Base-by-base conservation (phyloP, 1,140 invertebrate species). In the Rhopalosiphum padi region DNA sequence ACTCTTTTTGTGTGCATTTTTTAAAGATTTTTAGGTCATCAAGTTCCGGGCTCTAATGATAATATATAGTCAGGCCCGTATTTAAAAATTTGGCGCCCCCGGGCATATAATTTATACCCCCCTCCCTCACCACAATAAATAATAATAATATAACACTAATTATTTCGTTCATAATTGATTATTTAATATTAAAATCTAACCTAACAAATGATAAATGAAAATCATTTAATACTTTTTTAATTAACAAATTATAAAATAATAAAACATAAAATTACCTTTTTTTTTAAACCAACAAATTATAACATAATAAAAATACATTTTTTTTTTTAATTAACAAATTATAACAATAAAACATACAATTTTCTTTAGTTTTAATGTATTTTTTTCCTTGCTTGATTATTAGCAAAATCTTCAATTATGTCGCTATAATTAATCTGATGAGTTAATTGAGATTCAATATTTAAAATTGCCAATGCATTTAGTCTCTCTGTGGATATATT, bases 301-400 rank as follows among this genome's bases (percentile, higher is more conserved):
- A 77, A 77, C 68, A 77, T 51, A 77, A 77, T 77, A n/a, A 77
- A 77, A 46, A 46, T 7, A 46, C 43, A 46, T n/a, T 46, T 46
- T 25, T 77, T 30, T 83, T 83, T 83, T 83, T 25, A 83, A 30
- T 6, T 83, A 41, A 83, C 25, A 83, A 83, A 83, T 83, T 83
- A 83, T 18, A 25, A 77, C 30, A 77, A 77, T 77, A 77, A 77
- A 83, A 83, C 21, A 83, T 25, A 83, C 35, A 37, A 41, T 37
- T 37, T 37, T 77, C 11, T 77, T 77, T 83, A n/a, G 25, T 83
- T 83, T 83, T 83, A 83, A 83, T 86, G 41, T 86, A 86, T 46
- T 86, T 86, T 46, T 86, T 86, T 86, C 35, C 41, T 86, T 46
- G 83, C 41, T 86, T 86, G 83, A 30, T 46, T 46, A 86, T 43